phyloP scores from a whole-genome alignment of 2,797 vertebrate species.

The Halcyon smyrnensis region DNA sequence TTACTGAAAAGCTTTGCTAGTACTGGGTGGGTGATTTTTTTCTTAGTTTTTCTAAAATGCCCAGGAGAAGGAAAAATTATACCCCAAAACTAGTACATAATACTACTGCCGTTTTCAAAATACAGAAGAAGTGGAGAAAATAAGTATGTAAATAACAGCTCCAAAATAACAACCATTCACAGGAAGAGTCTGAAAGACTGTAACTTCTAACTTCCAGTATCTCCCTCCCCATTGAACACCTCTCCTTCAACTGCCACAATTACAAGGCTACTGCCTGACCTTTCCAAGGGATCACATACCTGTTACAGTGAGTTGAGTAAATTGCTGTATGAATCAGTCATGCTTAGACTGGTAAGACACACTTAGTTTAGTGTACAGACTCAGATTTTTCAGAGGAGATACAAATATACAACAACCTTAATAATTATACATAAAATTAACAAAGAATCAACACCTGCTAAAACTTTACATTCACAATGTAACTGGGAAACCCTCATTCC shows the following conservation, averaged over 20 bases:
- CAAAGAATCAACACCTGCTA: neutral
- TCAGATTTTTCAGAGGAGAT: neutral
- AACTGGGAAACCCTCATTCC: neutral
- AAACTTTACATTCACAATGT: neutral
- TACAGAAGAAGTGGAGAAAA: neutral
- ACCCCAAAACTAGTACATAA: neutral
- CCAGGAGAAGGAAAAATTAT: neutral
- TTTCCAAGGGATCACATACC: neutral
- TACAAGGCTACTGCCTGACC: neutral
- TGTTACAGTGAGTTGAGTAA: neutral
- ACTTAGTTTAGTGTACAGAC: neutral
- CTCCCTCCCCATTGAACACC: neutral
- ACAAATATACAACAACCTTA: neutral
- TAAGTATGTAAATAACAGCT: neutral
- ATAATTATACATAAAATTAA: neutral
- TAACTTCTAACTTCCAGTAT: neutral
- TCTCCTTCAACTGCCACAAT: neutral
- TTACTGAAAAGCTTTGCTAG: neutral
- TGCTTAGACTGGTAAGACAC: neutral
- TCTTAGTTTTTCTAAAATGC: neutral
- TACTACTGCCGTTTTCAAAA: neutral
- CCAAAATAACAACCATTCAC: neutral
- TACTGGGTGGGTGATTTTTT: neutral
- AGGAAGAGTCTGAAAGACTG: neutral
- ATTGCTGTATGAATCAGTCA: neutral